Evolutionary conservation across 2,113 vertebrate species (phyloP).

Genomic region (Girardinichthys multiradiatus): DNA sequence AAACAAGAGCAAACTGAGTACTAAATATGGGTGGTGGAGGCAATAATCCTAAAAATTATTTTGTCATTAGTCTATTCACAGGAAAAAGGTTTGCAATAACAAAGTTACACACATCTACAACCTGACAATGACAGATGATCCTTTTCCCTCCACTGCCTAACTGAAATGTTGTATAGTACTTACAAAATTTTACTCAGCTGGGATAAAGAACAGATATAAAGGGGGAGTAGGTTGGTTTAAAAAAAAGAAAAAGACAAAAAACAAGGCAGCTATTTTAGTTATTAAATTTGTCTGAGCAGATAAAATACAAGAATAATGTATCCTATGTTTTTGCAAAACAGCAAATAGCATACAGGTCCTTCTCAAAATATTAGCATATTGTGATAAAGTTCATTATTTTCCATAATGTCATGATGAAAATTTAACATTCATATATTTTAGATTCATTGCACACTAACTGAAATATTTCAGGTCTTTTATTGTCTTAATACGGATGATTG

Average conservation of each 20-base stretch:
- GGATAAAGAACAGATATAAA: constrained; percentile 48
- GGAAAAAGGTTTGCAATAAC: constrained; percentile 76
- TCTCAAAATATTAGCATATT: too few species aligned
- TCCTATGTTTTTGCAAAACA: constrained; percentile 11
- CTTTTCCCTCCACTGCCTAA: constrained; percentile 72
- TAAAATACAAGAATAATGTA: not conserved
- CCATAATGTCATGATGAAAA: too few species aligned
- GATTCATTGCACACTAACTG: too few species aligned
- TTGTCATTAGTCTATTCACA: constrained; percentile 76
- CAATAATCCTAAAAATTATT: constrained; percentile 70
- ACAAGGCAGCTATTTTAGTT: not conserved
- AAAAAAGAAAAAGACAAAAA: constrained; percentile 47
- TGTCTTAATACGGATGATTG: too few species aligned
- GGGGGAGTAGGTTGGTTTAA: constrained; percentile 30
- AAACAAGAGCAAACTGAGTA: constrained; percentile 6
- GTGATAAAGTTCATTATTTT: too few species aligned
- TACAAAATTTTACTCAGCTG: constrained; percentile 51
- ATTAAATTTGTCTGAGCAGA: not conserved
- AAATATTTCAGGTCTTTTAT: too few species aligned
- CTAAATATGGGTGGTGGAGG: constrained; percentile 35
- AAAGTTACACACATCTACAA: constrained; percentile 82
- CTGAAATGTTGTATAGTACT: constrained; percentile 73
- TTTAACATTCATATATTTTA: too few species aligned
- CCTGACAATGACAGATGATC: constrained; percentile 79
- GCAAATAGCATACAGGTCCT: not conserved